These are phyloP conservation scores for Neodiprion pinetum DNA, from an alignment of 1,140 invertebrate species.

Conservation along the genomic window DNA sequence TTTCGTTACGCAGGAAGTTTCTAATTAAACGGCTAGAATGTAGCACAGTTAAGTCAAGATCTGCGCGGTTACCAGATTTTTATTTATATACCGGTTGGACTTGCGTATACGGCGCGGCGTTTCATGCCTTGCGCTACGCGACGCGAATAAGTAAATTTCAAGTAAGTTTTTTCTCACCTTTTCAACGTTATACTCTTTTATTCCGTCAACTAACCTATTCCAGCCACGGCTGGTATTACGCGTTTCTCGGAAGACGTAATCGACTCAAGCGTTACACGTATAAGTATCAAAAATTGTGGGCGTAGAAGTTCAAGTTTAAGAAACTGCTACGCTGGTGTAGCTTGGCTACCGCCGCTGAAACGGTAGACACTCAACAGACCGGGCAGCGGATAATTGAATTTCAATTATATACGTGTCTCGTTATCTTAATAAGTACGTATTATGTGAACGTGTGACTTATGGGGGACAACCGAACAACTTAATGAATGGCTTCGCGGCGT, in stretches of 20 bases:
- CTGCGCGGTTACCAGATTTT: conserved; percentile 2
- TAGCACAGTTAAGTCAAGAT: background rate
- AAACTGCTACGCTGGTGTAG: background rate
- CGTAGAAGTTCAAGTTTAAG: background rate
- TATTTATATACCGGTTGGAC: background rate
- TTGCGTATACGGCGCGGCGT: background rate
- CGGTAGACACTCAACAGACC: background rate
- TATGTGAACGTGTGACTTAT: background rate
- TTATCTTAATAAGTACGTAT: background rate
- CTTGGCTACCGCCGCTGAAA: background rate
- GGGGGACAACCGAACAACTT: background rate
- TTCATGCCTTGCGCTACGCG: background rate
- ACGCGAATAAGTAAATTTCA: background rate
- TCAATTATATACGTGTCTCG: conserved; percentile 3
- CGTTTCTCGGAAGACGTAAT: background rate
- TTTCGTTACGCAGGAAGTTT: conserved; percentile 25
- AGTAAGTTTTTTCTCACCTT: background rate
- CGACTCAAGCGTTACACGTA: background rate
- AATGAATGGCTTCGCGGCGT: background rate
- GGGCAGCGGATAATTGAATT: background rate
- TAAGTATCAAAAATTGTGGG: background rate
- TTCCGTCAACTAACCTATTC: background rate
- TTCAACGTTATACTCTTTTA: background rate
- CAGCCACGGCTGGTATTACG: background rate
- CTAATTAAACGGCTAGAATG: conserved; percentile 25